A percentile compares a stretch with the other conserved stretches of the same genome.
Conservation (phyloP, 2,113 vertebrate species). For the Salminus brasiliensis region DNA sequence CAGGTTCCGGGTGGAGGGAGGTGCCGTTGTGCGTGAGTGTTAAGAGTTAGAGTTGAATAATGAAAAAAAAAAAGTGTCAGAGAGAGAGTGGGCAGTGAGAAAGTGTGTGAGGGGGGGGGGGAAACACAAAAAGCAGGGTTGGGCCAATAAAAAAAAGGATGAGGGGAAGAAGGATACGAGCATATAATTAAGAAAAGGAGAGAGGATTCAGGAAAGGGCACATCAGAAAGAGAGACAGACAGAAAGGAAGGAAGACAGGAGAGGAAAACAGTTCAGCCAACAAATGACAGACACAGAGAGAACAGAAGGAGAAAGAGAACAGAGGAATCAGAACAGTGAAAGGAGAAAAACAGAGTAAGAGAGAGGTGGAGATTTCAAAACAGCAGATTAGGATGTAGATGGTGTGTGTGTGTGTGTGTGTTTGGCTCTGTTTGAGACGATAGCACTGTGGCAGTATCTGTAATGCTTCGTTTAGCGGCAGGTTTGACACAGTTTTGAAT, state of each 20-base stretch:
- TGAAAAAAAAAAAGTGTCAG: not conserved
- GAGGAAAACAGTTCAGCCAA: not conserved
- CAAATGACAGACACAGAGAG: not conserved
- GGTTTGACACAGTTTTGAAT: too few relatives aligned
- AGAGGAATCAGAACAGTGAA: not conserved
- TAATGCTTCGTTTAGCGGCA: not conserved
- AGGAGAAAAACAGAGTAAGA: constrained; percentile 49
- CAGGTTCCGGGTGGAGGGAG: constrained; percentile 36
- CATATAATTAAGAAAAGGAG: constrained; percentile 12
- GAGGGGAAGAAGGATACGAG: constrained; percentile 5
- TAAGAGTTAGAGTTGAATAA: constrained; percentile 54
- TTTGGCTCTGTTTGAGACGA: not conserved
- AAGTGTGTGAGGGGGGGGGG: constrained; percentile 9
- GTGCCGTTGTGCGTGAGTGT: constrained; percentile 29
- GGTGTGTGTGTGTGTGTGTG: too few relatives aligned
- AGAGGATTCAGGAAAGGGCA: constrained; percentile 6
- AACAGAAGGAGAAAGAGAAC: not conserved
- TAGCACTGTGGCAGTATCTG: not conserved
- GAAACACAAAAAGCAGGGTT: not conserved
- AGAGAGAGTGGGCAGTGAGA: constrained; percentile 18
- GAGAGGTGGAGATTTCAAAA: constrained; percentile 16
- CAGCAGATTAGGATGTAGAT: not conserved
- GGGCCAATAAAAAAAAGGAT: not conserved
- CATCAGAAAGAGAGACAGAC: not conserved
- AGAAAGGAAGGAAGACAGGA: not conserved